Conservation (phyloP, 2,113 vertebrate genomes). For the Progne subis region DNA sequence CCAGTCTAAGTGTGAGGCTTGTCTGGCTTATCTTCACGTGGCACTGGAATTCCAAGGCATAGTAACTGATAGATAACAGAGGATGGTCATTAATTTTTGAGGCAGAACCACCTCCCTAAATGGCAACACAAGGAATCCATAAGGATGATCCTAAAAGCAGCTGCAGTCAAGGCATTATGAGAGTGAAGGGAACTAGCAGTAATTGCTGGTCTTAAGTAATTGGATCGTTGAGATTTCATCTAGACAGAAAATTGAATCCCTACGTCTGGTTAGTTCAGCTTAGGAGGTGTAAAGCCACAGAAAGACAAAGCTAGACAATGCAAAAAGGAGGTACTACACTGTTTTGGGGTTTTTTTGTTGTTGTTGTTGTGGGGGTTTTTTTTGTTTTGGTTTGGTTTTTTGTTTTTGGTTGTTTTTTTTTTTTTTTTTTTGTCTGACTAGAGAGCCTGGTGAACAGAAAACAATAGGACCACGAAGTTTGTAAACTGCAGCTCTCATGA, state of each 20-base stretch:
- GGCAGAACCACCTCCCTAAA: background rate
- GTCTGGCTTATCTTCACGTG: background rate
- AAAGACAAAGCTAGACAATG: background rate
- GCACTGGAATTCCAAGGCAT: background rate
- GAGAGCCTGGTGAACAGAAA: background rate
- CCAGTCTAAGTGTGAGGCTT: background rate
- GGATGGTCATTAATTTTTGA: background rate
- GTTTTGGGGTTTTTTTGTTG: too few species aligned
- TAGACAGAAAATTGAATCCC: conserved; percentile 18
- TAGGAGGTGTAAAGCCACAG: background rate
- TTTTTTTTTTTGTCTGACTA: background rate
- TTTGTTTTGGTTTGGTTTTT: too few species aligned
- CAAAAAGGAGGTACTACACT: background rate
- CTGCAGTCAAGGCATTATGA: background rate
- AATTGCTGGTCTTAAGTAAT: conserved; percentile 10
- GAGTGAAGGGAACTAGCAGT: conserved; percentile 5
- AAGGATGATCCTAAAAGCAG: background rate
- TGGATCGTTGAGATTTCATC: conserved; percentile 36
- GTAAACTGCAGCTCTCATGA: background rate
- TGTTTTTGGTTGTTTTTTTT: too few species aligned
- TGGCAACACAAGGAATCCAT: background rate
- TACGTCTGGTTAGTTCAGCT: background rate
- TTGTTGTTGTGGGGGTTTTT: too few species aligned
- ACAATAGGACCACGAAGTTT: background rate
- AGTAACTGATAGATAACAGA: background rate